Evolutionary conservation across 2,797 vertebrate species (phyloP), one percentile per base, ranked within the genome.

Genomic region (Cossypha heuglini): DNA sequence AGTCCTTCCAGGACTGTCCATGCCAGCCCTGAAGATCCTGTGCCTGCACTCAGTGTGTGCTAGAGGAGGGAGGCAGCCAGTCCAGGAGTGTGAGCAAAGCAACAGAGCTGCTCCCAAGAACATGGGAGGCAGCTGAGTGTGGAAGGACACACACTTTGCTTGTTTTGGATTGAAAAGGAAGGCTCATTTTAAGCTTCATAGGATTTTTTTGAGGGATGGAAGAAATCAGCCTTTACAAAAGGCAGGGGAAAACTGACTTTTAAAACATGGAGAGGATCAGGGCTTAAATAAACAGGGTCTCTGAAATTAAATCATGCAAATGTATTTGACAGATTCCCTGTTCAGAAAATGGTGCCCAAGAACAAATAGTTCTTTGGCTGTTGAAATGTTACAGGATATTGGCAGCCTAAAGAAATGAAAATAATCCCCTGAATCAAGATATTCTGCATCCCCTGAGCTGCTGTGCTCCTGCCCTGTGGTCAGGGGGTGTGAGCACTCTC

Each of bases 321-420:
- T 61, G 45, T 62, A n/a, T 42, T 81, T 58, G 80, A 94, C 86
- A 88, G 71, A 83, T 88, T 83, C 85, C 40, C 74, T 84, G 80
- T 33, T 66, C 81, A 43, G 90, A 80, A 94, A 84, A 87, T 26
- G 33, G 45, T 95, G 86, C 81, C 64, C 71, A 68, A 73, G 88
- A 96, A 95, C 82, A 95, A 96, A 77, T 51, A 94, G 86, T 90
- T 89, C 88, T 92, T 93, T 91, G 93, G 90, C 86, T 90, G 81
- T 58, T 86, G 76, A 94, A 95, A 74, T 29, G 38, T 49, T 78
- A 55, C 86, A 93, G 88, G 71, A 82, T 92, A 64, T 55, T 91
- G 71, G 57, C 88, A 89, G 69, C 16, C 42, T 75, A 48, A 71
- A 82, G 49, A 81, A 87, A 62, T 28, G 16, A 92, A 97, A 96